Evolutionary conservation across 2,888 invertebrate genomes (phyloP).

Genomic region (Trachelus troglodyta): DNA sequence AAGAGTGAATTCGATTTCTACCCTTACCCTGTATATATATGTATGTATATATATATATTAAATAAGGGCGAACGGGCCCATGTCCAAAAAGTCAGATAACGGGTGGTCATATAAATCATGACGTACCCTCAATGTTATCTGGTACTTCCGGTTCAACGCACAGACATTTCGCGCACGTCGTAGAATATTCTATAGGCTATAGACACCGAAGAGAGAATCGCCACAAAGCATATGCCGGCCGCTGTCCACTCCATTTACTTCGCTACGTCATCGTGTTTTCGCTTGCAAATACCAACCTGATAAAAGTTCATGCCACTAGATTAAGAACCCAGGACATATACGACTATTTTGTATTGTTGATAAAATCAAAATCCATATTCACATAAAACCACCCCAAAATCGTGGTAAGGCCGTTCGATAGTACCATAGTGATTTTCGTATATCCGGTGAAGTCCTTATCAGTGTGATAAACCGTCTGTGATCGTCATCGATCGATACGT

Average conservation of each 20-base stretch:
- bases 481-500: neutral
- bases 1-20: neutral
- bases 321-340: neutral
- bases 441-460: neutral
- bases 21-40: neutral
- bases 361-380: neutral
- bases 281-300: constrained; percentile 6
- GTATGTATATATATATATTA: neutral
- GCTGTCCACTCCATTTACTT: constrained; percentile 67
- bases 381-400: neutral
- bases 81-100: constrained; percentile 46
- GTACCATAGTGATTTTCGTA: neutral
- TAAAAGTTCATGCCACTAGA: neutral
- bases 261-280: constrained; percentile 48
- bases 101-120: constrained; percentile 37
- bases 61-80: constrained; percentile 15
- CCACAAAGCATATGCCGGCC: constrained; percentile 64
- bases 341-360: neutral
- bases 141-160: constrained; percentile 60
- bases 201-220: constrained; percentile 13
- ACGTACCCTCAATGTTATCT: constrained; percentile 60
- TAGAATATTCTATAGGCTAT: constrained; percentile 31
- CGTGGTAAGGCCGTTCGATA: neutral
- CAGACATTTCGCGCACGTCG: constrained; percentile 46
- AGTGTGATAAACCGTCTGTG: neutral